Percentiles rank a stretch among this genome's conserved stretches.
Evolutionary conservation across 1,140 invertebrate species (phyloP).

Genomic region (Cydia amplana): DNA sequence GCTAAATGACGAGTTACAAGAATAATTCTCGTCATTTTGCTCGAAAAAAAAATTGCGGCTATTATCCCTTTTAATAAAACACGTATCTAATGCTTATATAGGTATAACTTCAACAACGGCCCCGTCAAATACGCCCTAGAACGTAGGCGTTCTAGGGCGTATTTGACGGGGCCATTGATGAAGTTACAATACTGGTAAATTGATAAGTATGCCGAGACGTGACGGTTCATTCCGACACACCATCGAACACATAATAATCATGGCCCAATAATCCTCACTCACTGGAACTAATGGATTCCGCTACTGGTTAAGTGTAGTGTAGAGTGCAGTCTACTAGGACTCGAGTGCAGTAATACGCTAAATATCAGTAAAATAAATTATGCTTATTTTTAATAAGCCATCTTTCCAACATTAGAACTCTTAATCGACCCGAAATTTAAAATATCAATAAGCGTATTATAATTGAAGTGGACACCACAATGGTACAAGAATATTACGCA

Average conservation of each 20-base stretch:
- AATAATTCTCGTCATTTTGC: too few relatives aligned
- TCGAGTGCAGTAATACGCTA: too few relatives aligned
- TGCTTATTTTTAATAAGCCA: background rate
- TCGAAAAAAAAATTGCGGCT: too few relatives aligned
- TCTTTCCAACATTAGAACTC: background rate
- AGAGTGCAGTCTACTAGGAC: background rate
- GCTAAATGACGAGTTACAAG: too few relatives aligned
- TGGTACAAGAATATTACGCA: slow-evolving; percentile 54
- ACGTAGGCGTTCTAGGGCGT: background rate
- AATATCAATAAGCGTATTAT: background rate
- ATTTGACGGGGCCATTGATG: background rate
- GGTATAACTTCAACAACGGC: too few relatives aligned
- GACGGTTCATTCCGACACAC: slow-evolving; percentile 35
- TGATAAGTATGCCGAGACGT: background rate
- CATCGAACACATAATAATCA: slow-evolving; percentile 42
- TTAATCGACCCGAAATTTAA: background rate
- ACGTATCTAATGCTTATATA: too few relatives aligned
- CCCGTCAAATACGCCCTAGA: too few relatives aligned
- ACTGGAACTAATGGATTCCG: slow-evolving; percentile 26
- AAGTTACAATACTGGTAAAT: slow-evolving; percentile 3
- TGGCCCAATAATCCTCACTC: slow-evolving; percentile 37
- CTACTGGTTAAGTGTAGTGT: background rate
- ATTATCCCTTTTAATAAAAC: too few relatives aligned
- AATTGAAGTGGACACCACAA: slow-evolving; percentile 6
- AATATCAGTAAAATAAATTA: too few relatives aligned